Evolutionary conservation across 2,113 vertebrate species (phyloP), one percentile per base, ranked within the genome.

Genomic region (Solenodon paradoxus): DNA sequence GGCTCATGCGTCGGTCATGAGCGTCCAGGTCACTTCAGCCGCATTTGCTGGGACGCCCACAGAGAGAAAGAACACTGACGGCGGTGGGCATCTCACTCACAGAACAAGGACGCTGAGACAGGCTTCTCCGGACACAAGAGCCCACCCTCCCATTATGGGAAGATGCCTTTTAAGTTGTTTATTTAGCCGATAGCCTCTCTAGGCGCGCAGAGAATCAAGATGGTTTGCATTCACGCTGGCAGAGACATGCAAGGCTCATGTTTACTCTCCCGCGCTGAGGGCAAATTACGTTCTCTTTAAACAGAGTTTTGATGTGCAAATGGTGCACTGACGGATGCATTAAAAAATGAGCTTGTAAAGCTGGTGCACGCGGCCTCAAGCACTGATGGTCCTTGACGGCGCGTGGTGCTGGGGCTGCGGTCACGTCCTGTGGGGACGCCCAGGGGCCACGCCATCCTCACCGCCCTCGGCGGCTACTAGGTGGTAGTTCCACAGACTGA

Each of bases 271-370:
- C 49, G 8, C 49, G 63, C 85, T 63, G 49, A 92, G 90, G 71
- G 71, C 85, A 80, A 45, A 69, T 69, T 61, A 30, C 10, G 22
- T 59, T 64, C 59, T 75, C 74, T 40, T 86, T 90, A 83, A 88
- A 82, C 74, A 92, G 15, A 40, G 69, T 69, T 88, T 84, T 80
- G 40, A 78, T 63, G 78, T 55, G 57, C 80, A 80, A 94, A 84
- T 59, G 51, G 24, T 77, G 63, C n/a, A n/a, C 45, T 78, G 59
- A 89, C 78, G 47, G 66, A 63, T 35, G n/a, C 5, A 63, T 8
- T 59, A 57, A 86, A 69, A 68, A 78, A 59, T 7, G 64, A 69
- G 12, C 49, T 22, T 22, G 19, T 1, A 78, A 49, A 55, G 12
- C 32, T 13, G 24, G 0, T 28, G 1, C 24, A 9, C 30, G 9